These are phyloP conservation scores for Ctenoplectra terminalis DNA, from an alignment of 1,140 invertebrate species.

Conservation along the genomic window DNA sequence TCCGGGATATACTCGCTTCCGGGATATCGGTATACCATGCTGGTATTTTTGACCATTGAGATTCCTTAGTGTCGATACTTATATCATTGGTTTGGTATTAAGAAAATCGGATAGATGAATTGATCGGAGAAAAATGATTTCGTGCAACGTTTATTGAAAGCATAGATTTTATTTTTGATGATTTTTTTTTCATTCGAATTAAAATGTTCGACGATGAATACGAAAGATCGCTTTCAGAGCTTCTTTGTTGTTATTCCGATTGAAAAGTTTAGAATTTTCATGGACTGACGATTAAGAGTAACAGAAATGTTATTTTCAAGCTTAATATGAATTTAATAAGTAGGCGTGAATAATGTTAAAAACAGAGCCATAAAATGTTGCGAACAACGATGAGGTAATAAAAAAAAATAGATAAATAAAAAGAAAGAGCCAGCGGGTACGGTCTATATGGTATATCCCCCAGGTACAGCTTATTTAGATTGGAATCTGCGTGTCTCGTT, in stretches of 20 bases:
- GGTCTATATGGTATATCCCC: not conserved
- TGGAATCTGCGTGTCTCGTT: constrained; percentile 48
- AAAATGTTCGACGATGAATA: not conserved
- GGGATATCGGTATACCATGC: constrained; percentile 6
- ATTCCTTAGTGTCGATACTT: not conserved
- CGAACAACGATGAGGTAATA: not conserved
- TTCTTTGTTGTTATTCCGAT: not conserved
- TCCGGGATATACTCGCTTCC: constrained; percentile 33
- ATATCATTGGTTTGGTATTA: not conserved
- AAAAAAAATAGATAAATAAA: not conserved
- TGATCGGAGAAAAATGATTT: not conserved
- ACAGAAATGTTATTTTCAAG: no score
- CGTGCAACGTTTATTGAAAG: no score
- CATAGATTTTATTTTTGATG: no score
- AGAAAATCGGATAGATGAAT: not conserved
- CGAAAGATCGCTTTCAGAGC: no score
- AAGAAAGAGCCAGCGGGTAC: not conserved
- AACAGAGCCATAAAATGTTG: not conserved
- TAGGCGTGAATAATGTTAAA: not conserved
- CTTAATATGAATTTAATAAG: not conserved
- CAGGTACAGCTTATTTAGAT: constrained; percentile 10
- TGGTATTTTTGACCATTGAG: not conserved
- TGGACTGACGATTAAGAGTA: no score
- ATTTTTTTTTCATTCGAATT: no score
- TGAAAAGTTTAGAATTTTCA: no score